A percentile compares a stretch with the other conserved stretches of the same genome.
phyloP scores from a whole-genome alignment of 2,797 vertebrate species.

The Lithobates sylvaticus region DNA sequence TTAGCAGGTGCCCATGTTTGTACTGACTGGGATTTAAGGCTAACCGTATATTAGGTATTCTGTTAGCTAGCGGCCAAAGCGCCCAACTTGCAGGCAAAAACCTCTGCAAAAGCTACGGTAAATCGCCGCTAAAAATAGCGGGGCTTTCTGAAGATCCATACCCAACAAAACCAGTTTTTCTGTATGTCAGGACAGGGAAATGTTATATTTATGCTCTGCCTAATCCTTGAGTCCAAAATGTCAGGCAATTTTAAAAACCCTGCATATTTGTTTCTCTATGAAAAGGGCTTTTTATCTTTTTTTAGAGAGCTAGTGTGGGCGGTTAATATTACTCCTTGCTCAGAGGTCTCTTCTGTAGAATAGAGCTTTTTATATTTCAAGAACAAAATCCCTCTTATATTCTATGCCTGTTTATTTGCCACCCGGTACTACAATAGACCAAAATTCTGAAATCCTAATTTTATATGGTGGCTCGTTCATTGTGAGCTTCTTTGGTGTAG shows the following conservation, averaged over 20 bases:
- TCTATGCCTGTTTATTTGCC: conserved; percentile 26
- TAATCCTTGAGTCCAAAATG: conserved; percentile 1
- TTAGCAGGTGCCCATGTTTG: too few species aligned
- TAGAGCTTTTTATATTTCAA: conserved; percentile 35
- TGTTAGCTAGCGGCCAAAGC: too few species aligned
- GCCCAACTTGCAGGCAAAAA: too few species aligned
- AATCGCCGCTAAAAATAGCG: too few species aligned
- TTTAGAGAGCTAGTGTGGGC: conserved; percentile 21
- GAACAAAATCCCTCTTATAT: conserved; percentile 41
- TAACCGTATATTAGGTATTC: too few species aligned
- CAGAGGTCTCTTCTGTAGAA: conserved; percentile 34
- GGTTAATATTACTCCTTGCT: conserved; percentile 25
- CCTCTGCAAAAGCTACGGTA: too few species aligned
- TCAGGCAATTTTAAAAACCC: background rate
- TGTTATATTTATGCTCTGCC: conserved; percentile 1
- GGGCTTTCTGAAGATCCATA: too few species aligned
- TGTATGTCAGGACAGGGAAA: background rate
- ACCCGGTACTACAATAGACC: conserved; percentile 15
- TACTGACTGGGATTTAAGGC: too few species aligned
- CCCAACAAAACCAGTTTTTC: background rate
- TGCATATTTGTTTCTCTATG: background rate
- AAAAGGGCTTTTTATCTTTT: conserved; percentile 8
- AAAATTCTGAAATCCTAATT: background rate
- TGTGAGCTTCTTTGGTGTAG: background rate
- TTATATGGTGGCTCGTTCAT: background rate